Evolutionary conservation across 2,113 vertebrate species (phyloP).

Genomic region (Oryzias javanicus): DNA sequence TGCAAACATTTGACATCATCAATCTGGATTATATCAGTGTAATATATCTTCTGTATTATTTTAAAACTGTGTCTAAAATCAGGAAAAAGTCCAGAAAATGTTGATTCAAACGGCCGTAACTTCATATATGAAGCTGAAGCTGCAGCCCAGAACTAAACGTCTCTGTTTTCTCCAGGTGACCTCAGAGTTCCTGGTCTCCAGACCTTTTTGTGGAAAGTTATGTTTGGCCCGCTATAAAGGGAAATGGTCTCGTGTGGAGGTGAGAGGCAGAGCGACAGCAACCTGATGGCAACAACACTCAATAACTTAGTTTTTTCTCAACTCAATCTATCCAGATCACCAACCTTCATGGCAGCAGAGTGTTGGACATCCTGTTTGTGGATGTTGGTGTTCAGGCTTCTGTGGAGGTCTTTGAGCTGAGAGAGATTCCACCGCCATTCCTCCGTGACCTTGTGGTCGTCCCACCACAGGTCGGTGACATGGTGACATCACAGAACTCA

Average conservation of each 20-base stretch:
- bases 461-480: conserved; percentile 86
- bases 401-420: conserved; percentile 90
- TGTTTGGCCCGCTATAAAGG: conserved; percentile 92
- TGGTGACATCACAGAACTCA: neutral
- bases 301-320: neutral
- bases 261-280: conserved; percentile 57
- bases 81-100: too few species aligned
- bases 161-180: conserved; percentile 72
- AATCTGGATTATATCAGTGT: too few species aligned
- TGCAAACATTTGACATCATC: too few species aligned
- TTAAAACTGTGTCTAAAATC: too few species aligned
- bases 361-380: conserved; percentile 89
- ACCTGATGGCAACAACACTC: neutral
- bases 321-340: conserved; percentile 80
- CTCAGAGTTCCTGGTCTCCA: conserved; percentile 85
- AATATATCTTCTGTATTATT: too few species aligned
- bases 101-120: too few species aligned
- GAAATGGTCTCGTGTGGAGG: conserved; percentile 94
- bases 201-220: conserved; percentile 93
- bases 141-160: too few species aligned
- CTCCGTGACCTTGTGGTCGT: conserved; percentile 84
- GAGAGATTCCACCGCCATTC: conserved; percentile 86
- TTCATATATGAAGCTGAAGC: too few species aligned
- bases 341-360: conserved; percentile 89
- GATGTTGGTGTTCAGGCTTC: conserved; percentile 88